Percentiles rank a stretch among this genome's conserved stretches.
Evolutionary conservation across 2,797 vertebrate genomes (phyloP).

Genomic region (Neopelma chrysocephalum): DNA sequence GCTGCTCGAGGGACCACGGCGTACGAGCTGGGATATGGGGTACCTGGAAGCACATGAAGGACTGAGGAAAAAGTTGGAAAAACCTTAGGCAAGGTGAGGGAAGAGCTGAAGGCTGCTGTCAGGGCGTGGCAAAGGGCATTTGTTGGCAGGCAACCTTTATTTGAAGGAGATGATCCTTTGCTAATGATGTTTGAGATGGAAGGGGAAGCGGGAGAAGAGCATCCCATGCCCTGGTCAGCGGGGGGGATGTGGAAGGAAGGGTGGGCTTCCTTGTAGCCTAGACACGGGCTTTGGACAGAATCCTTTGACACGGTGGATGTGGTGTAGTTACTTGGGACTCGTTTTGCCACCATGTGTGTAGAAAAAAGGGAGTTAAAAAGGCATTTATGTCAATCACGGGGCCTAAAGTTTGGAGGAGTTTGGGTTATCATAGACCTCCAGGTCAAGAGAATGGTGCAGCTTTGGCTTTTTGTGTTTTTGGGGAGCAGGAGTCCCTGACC

Average conservation of each 20-base stretch:
- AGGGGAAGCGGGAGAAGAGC: background rate
- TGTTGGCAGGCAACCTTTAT: background rate
- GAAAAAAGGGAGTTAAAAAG: background rate
- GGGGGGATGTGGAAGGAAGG: background rate
- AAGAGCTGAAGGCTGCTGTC: background rate
- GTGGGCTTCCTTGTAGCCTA: background rate
- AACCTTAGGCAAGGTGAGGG: background rate
- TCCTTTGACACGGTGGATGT: background rate
- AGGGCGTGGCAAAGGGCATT: background rate
- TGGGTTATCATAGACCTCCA: background rate
- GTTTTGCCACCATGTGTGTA: background rate
- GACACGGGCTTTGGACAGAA: background rate
- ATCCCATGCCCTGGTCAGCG: fast-evolving
- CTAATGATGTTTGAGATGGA: background rate
- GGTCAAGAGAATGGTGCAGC: background rate
- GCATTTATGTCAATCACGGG: fast-evolving
- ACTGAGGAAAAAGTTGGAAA: background rate
- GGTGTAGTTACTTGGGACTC: background rate
- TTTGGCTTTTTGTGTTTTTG: fast-evolving
- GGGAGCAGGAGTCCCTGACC: background rate
- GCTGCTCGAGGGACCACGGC: fast-evolving
- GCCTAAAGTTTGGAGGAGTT: background rate
- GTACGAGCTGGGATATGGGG: background rate
- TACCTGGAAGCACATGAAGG: background rate
- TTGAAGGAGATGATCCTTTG: background rate